Conservation (phyloP, 2,888 invertebrate genomes). For the Lordiphosa fenestrarum region DNA sequence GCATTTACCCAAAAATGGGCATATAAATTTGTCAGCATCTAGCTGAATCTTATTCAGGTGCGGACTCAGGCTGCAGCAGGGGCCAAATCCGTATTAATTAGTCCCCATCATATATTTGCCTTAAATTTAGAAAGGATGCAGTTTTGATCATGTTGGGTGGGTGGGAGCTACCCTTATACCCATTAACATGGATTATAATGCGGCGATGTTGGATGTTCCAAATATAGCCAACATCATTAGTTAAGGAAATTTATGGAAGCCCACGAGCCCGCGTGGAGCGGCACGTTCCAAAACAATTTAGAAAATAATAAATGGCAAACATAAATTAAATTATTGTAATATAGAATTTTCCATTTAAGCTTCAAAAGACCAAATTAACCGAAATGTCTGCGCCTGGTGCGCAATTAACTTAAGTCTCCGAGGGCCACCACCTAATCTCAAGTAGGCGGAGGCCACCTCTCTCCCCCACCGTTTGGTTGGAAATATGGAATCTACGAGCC, state of each 20-base stretch:
- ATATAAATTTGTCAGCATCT: too few species aligned
- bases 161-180: neutral
- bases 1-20: too few species aligned
- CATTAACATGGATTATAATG: constrained; percentile 56
- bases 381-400: constrained; percentile 43
- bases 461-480: constrained; percentile 9
- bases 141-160: neutral
- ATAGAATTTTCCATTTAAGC: constrained; percentile 57
- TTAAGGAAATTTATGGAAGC: constrained; percentile 54
- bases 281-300: constrained; percentile 79
- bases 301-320: constrained; percentile 77
- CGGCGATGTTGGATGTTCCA: constrained; percentile 14
- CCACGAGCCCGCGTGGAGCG: constrained; percentile 37
- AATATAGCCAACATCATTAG: constrained; percentile 59
- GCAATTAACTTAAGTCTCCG: constrained; percentile 58
- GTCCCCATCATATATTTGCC: constrained; percentile 29
- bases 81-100: constrained; percentile 17
- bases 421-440: constrained; percentile 27
- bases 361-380: constrained; percentile 55
- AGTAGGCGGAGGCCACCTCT: constrained; percentile 1
- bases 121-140: constrained; percentile 56
- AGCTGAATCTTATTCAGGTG: too few species aligned
- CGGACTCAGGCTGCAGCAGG: neutral
- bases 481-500: constrained; percentile 55
- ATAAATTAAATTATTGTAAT: constrained; percentile 79